Evolutionary conservation across 2,113 vertebrate genomes (phyloP).

Genomic region (Halichoeres trimaculatus): DNA sequence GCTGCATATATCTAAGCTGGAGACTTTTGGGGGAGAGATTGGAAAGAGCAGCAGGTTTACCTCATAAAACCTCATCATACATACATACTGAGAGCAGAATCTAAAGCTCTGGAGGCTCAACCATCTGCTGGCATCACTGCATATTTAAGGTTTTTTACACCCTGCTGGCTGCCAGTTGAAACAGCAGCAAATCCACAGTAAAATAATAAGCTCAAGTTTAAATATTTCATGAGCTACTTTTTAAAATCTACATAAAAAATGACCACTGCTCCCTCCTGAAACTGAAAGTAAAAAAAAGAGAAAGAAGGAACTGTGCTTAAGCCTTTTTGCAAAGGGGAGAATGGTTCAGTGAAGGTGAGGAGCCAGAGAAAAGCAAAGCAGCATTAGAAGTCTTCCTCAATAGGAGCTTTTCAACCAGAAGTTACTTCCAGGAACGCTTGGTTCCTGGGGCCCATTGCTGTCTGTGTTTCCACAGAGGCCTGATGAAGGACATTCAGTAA

Average conservation of each 20-base stretch:
- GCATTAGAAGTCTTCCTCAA: too few species aligned
- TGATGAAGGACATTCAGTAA: too few species aligned
- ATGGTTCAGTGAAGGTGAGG: too few species aligned
- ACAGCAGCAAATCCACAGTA: not conserved
- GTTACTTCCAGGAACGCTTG: too few species aligned
- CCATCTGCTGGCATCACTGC: not conserved
- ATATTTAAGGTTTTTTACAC: not conserved
- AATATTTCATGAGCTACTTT: not conserved
- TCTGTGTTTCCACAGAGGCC: too few species aligned
- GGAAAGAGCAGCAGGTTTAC: constrained; percentile 30
- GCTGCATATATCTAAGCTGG: not conserved
- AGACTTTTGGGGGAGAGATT: constrained; percentile 21
- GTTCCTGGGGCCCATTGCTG: too few species aligned
- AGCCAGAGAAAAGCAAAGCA: too few species aligned
- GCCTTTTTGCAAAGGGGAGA: too few species aligned
- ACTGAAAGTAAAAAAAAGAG: too few species aligned
- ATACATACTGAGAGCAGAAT: not conserved
- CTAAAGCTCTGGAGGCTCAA: not conserved
- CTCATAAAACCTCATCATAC: constrained; percentile 43
- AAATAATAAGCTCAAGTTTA: not conserved
- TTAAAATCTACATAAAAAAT: not conserved
- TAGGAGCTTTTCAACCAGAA: too few species aligned
- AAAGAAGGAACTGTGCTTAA: too few species aligned
- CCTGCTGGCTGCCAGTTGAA: not conserved
- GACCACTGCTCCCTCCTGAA: not conserved